phyloP scores from a whole-genome alignment of 1,140 invertebrate species.

The Mamestra configurata region DNA sequence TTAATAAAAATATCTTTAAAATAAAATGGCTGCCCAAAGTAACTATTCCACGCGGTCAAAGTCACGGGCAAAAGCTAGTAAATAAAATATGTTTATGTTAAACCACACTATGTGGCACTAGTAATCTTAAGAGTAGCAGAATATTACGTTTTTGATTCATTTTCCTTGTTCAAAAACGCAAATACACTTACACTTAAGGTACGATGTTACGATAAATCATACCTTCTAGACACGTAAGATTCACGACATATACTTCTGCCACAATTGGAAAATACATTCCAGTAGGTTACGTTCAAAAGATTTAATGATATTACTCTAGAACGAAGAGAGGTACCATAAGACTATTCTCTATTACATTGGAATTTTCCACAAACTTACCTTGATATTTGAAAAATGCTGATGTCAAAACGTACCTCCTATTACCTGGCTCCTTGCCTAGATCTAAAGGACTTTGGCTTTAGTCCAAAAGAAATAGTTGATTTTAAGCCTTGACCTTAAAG shows the following conservation, averaged over 20 bases:
- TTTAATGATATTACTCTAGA: constrained; percentile 1
- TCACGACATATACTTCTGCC: neutral
- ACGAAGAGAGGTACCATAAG: neutral
- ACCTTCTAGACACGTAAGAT: neutral
- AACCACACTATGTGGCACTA: too few relatives aligned
- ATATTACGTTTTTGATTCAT: too few relatives aligned
- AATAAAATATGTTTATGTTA: too few relatives aligned
- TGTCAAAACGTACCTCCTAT: constrained; percentile 64
- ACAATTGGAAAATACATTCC: constrained; percentile 10
- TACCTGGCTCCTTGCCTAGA: constrained; percentile 69
- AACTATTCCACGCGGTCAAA: too few relatives aligned
- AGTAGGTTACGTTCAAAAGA: constrained; percentile 6
- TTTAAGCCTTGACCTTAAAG: constrained; percentile 64
- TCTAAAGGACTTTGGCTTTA: constrained; percentile 59
- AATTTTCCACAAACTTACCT: constrained; percentile 26
- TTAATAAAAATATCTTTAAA: too few relatives aligned
- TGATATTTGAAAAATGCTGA: constrained; percentile 59
- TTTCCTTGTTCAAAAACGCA: too few relatives aligned
- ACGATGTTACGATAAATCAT: neutral
- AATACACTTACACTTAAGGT: too few relatives aligned
- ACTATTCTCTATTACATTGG: constrained; percentile 14
- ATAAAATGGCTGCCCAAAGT: too few relatives aligned
- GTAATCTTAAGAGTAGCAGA: too few relatives aligned
- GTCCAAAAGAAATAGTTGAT: constrained; percentile 68
- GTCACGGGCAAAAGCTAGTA: too few relatives aligned